These are phyloP conservation scores for Willisornis vidua DNA, from an alignment of 2,113 vertebrate genomes.

Conservation along the genomic window DNA sequence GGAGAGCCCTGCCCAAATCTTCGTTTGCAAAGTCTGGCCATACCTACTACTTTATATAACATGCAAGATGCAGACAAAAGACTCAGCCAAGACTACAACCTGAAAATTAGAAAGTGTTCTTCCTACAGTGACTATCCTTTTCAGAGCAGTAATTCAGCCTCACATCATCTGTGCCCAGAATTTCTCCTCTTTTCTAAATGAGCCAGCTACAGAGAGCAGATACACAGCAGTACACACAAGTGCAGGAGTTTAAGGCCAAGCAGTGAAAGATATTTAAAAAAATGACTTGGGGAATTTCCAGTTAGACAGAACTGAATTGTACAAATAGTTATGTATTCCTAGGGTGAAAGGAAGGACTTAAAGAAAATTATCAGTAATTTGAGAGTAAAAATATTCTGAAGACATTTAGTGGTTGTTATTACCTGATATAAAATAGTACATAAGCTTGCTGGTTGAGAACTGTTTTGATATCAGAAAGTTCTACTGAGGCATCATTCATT, in stretches of 20 bases:
- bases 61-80: fast-evolving
- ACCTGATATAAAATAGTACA: slow-evolving; percentile 97
- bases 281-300: neutral
- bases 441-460: slow-evolving; percentile 97
- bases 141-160: neutral
- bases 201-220: neutral
- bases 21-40: too few species aligned
- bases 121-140: neutral
- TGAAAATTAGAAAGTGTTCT: neutral
- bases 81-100: neutral
- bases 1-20: too few species aligned
- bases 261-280: neutral
- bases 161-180: neutral
- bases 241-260: neutral
- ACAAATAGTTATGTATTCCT: neutral
- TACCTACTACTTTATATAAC: too few species aligned
- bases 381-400: neutral
- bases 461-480: slow-evolving; percentile 87
- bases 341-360: neutral
- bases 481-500: slow-evolving; percentile 95
- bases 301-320: neutral
- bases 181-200: neutral
- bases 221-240: neutral
- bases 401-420: neutral
- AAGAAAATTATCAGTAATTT: neutral